Evolutionary conservation across 2,113 vertebrate species (phyloP), one percentile per base, ranked within the genome.

Genomic region (Neolamprologus fasciatus): DNA sequence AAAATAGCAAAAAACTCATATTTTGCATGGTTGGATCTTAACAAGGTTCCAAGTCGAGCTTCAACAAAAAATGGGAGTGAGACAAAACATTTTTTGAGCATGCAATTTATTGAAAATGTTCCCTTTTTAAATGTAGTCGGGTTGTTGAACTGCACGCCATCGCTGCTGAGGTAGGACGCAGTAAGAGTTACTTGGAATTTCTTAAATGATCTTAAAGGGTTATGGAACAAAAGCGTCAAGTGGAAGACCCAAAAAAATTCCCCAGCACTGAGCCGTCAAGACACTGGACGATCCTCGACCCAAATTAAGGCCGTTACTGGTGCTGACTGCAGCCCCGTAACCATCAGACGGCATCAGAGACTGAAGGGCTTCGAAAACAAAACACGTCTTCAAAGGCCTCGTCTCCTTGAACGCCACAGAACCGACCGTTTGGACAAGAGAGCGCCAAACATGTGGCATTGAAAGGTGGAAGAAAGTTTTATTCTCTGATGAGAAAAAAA

Each of bases 261-360:
- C 0, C 61, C 61, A 66, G 61, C 61, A 66, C 6, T 35, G 31
- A 66, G 10, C 61, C 0, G 4, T 63, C 16, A 63, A 63, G 28
- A 58, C 55, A 28, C 55, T 28, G 57, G 57, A 35, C 0, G 6
- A 37, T 66, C 61, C 31, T 63, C 0, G 17, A 66, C 10, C 61
- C 17, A 66, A n/a, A 37, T 66, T 66, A 66, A 66, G 10, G 31
- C 17, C 0, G 6, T 66, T 66, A 35, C 0, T 66, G 6, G 2
- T 3, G 31, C 10, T 1, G 0, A 0, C 61, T 66, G 17, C 61
- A 66, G 31, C 61, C 31, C 31, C 3, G 0, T n/a, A 12, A 66
- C 4, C 61, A 12, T 66, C 31, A 61, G 57, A 31, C 14, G 26
- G 14, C 8, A 4, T 17, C 57, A 3, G 26, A 10, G 57, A 0